phyloP scores from a whole-genome alignment of 2,113 vertebrate species.

The Saccopteryx bilineata region DNA sequence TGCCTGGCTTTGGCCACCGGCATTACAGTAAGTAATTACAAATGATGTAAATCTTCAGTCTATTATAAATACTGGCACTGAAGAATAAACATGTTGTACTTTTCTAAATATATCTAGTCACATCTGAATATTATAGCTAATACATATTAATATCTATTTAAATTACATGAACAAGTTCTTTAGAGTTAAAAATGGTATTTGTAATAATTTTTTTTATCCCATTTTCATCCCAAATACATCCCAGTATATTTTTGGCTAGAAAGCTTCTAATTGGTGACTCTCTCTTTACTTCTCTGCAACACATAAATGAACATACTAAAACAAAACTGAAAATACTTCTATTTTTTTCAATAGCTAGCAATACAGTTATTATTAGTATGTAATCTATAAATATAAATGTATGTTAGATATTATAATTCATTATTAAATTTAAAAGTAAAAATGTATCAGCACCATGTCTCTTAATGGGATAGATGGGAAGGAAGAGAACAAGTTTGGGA shows the following conservation, averaged over 20 bases:
- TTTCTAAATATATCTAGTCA: background rate
- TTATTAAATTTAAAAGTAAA: background rate
- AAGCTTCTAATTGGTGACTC: background rate
- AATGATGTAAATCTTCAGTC: background rate
- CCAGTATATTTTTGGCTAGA: background rate
- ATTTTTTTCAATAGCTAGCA: background rate
- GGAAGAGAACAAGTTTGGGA: background rate
- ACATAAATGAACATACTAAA: background rate
- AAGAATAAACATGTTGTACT: background rate
- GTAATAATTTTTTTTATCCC: background rate
- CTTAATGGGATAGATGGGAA: background rate
- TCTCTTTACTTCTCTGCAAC: background rate
- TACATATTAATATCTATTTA: background rate
- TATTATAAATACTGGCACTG: background rate
- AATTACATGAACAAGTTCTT: background rate
- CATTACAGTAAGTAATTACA: background rate
- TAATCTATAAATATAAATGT: background rate
- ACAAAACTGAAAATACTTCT: background rate
- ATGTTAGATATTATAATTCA: background rate
- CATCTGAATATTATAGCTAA: background rate
- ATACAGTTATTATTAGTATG: background rate
- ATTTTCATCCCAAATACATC: constrained; percentile 14
- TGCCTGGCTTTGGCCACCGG: too few species aligned
- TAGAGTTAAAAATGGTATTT: background rate
- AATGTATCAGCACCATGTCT: background rate